Evolutionary conservation across 2,888 invertebrate species (phyloP), one percentile per base, ranked within the genome.

Genomic region (Uloborus plumipes): DNA sequence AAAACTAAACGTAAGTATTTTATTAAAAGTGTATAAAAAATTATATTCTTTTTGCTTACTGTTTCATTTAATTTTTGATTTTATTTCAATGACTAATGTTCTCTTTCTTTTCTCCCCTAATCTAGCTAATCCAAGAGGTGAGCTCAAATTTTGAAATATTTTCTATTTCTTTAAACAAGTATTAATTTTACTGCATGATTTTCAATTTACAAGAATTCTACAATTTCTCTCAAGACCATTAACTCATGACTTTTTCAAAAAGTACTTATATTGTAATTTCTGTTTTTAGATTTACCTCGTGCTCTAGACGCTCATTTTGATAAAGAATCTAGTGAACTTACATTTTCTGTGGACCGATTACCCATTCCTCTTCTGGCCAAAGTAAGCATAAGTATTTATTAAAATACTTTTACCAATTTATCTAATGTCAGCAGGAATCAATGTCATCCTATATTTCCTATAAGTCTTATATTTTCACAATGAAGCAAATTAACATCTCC

Each of bases 1-100:
- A 93, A 93, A 13, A 96, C 96, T 0, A 93, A 94, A 87, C 95
- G 96, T 20, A 94, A 95, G 86, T 92, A 22, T 72, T 39, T 53
- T 1, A 26, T 9, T 55, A 9, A 4, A 9, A 55, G 18, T 55
- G 16, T 0, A 20, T 55, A 15, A n/a, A n/a, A n/a, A n/a, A n/a
- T 55, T 3, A 55, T 9, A 55, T 55, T 18, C 18, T 55, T 55
- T 18, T 15, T 22, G 13, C 6, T 20, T 55, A 9, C 14, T 59
- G 18, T 18, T 59, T 59, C n/a, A 31, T 39, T 64, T 64, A 39
- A 9, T 16, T 64, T 26, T n/a, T n/a, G n/a, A n/a, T n/a, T n/a
- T 31, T 26, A 39, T 64, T 64, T 0, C 9, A 55, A 1, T 18
- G 20, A 66, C 26, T 80, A 80, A 69, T 74, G 9, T n/a, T 55